A percentile compares a stretch with the other conserved stretches of the same genome.
phyloP scores from a whole-genome alignment of 2,797 vertebrate genomes.

The Acanthornis magna region DNA sequence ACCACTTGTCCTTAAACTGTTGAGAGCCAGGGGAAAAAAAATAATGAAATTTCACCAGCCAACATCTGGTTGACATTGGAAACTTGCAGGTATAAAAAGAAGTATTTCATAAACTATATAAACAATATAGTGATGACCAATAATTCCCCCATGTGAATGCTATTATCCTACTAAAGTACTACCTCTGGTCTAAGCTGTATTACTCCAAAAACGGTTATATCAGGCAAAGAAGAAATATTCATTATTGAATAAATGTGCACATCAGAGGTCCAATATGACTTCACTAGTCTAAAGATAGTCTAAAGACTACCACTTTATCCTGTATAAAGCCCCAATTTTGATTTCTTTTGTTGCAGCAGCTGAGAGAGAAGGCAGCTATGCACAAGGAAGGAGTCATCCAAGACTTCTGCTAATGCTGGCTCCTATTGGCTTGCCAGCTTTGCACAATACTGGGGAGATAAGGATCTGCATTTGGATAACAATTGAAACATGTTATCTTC shows the following conservation, averaged over 20 bases:
- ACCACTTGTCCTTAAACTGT: background rate
- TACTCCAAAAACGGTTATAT: background rate
- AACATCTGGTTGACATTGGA: background rate
- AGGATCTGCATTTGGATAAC: fast-evolving
- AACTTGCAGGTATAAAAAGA: conserved; percentile 3
- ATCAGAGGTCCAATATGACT: background rate
- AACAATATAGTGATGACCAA: background rate
- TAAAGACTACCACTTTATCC: background rate
- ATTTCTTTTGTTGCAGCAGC: background rate
- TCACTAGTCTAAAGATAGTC: background rate
- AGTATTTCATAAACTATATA: background rate
- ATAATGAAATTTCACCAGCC: background rate
- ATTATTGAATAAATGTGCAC: background rate
- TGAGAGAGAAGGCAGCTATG: background rate
- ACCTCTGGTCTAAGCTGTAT: background rate
- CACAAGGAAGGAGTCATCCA: background rate
- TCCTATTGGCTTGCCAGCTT: background rate
- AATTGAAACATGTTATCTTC: background rate
- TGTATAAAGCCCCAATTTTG: background rate
- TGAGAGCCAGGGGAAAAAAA: background rate
- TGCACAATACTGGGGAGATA: background rate
- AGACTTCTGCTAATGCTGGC: background rate
- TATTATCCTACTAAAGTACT: background rate
- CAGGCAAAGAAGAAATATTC: background rate
- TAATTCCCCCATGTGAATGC: background rate